Evolutionary conservation across 2,888 invertebrate genomes (phyloP), one percentile per base, ranked within the genome.

Genomic region (Drosophila trichaetosa): DNA sequence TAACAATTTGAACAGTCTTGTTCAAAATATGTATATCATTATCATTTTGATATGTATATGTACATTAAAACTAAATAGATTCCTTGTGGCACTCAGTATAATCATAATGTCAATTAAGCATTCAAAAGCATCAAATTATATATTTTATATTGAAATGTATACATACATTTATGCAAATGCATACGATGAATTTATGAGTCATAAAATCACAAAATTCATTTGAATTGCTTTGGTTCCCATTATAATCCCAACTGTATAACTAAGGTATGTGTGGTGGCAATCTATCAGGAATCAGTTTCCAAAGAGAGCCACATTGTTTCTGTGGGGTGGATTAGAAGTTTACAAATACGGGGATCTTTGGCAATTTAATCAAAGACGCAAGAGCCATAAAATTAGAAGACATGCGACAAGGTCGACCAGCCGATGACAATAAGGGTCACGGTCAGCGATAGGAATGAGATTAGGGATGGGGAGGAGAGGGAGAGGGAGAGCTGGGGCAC

Each of bases 341-440:
- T 56, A 70, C 51, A 75, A 42, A 65, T 27, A 29, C 8, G 24
- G 24, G 24, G 46, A 7, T 49, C 24, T 49, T n/a, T 51, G 51
- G 53, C 67, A 76, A 67, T 61, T 76, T 71, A 76, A 71, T 76
- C 63, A 76, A 63, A 68, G 67, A 72, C 72, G 60, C 72, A 72
- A 34, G 51, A 24, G 67, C 64, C 72, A 76, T 76, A 64, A 76
- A 76, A 76, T 76, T 76, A 64, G 76, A 63, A 48, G 63, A 53
- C 56, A 52, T 16, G 33, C 52, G 59, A 71, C 52, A 59, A 67
- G 59, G 61, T 66, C 51, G 53, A 18, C 16, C 29, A 58, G 38
- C 38, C 58, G 68, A 62, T 73, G 73, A 68, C 68, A 73, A 73
- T 59, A 58, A 67, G 56, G 34, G 54, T 67, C 53, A 67, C 33